Percentiles rank a stretch among this genome's conserved stretches.
Conservation (phyloP, 30 jellyfish, hydroid and myxozoan species). For the Hydractinia echinata region DNA sequence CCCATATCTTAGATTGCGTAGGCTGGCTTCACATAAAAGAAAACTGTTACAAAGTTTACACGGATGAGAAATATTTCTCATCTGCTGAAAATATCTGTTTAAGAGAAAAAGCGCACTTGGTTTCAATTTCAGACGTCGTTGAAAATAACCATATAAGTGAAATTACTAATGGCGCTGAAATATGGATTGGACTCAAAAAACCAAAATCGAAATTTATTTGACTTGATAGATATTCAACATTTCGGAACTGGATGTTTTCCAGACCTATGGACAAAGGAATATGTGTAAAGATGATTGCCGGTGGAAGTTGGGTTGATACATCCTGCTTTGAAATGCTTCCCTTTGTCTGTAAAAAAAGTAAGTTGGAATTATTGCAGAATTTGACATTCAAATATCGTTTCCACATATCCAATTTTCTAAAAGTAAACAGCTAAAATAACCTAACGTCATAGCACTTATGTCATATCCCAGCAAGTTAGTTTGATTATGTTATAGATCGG, state of each 20-base stretch:
- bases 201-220: neutral
- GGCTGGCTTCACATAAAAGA: too few species aligned
- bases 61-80: neutral
- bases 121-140: neutral
- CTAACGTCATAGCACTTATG: too few species aligned
- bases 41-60: neutral
- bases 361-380: too few species aligned
- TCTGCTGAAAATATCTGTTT: neutral
- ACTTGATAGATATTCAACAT: neutral
- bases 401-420: too few species aligned
- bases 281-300: neutral
- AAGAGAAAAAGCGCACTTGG: neutral
- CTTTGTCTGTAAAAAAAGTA: neutral
- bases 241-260: neutral
- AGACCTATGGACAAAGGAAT: neutral
- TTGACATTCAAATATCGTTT: too few species aligned
- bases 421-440: too few species aligned
- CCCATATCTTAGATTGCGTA: too few species aligned
- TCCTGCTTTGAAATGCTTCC: neutral
- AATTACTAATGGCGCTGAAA: neutral
- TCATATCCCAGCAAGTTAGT: too few species aligned
- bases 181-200: slow-evolving; percentile 10
- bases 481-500: too few species aligned
- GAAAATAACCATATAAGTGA: neutral
- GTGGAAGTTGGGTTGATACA: slow-evolving; percentile 7